Percentiles rank a stretch among this genome's conserved stretches.
Conservation (phyloP, 2,888 invertebrate genomes). For the Tinea trinotella region DNA sequence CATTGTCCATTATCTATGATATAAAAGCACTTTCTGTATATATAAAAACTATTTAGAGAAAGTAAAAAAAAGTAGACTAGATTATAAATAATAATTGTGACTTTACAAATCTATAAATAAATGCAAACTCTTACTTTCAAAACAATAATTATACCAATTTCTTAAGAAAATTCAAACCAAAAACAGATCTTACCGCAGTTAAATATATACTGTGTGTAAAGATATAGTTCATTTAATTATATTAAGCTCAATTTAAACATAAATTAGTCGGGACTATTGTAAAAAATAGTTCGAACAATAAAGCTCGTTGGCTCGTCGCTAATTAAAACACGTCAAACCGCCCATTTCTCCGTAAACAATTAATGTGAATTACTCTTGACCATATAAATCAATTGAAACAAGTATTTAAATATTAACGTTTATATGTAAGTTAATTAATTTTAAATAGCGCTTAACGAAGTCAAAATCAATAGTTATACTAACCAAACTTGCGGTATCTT, state of each 20-base stretch:
- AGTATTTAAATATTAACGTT: background rate
- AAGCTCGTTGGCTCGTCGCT: background rate
- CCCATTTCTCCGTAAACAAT: background rate
- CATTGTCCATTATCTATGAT: no score
- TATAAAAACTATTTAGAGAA: no score
- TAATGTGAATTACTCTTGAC: background rate
- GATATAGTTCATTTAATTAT: no score
- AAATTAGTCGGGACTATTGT: background rate
- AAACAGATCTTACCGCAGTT: no score
- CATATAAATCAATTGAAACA: background rate
- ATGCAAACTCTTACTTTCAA: no score
- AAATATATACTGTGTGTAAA: no score
- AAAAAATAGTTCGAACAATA: conserved; percentile 8
- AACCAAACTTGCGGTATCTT: conserved; percentile 69
- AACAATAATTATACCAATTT: no score
- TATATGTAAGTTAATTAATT: conserved; percentile 45
- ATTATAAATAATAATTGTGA: no score
- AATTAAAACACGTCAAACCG: background rate
- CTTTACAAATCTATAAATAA: no score
- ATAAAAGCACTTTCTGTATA: no score
- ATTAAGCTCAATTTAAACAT: background rate
- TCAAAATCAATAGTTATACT: conserved; percentile 67
- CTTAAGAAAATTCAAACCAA: no score
- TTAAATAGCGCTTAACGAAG: conserved; percentile 27
- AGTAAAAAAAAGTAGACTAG: no score